Base-by-base conservation (phyloP, 2,888 invertebrate species). In the Craniophora ligustri region DNA sequence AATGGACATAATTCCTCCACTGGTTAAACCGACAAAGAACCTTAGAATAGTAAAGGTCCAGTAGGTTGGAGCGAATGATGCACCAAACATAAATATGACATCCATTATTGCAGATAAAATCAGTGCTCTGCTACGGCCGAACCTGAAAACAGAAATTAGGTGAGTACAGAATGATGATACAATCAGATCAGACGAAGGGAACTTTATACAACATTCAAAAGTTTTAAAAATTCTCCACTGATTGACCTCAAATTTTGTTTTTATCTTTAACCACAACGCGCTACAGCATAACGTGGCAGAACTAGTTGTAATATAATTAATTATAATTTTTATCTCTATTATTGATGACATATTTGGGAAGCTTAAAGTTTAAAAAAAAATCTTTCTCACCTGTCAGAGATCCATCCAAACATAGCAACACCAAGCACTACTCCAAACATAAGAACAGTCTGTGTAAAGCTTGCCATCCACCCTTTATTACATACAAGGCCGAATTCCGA, bases 1-100 rank as follows among this genome's bases (percentile, higher is more conserved):
- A 3, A 82, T 64, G 10, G 96, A 94, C 94, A 97, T 95, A 0
- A 95, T 95, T 6, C 97, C 97, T 32, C 97, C 97, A 4, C 96
- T 96, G 1, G 96, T 95, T 31, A 96, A 79, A 0, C 96, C 97
- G 6, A 95, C 94, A 10, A 96, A 79, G 73, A 97, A 95, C 63
- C 97, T 72, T 44, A 96, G 86, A 0, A 94, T 36, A 30, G 95
- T 91, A 66, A 96, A 96, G 0, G 71, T 74, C 84, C 85, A 86
- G 51, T 78, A 88, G 32, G 94, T 94, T 1, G 96, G 95, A 0
- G 95, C 94, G 32, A 95, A 91, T 0, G 96, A 94, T 13, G 95
- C 94, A 0, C 92, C 90, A 10, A 96, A 88, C 64, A 97, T 97
- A 16, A 95, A 94, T 8, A 94, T 74, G 3, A 96, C 88, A 82